phyloP scores from a whole-genome alignment of 2,797 vertebrate species.

The Melanogrammus aeglefinus region DNA sequence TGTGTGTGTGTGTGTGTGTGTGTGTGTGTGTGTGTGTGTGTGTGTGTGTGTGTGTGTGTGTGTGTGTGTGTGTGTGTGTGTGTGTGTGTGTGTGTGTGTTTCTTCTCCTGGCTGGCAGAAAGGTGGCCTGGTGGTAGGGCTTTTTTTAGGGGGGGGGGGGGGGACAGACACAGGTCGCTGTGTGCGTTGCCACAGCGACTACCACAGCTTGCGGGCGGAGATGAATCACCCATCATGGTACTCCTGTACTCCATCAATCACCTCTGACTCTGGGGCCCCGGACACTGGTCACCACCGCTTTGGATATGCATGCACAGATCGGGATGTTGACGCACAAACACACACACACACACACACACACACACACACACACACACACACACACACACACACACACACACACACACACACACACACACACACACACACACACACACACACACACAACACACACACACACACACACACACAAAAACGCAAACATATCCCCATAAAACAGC shows the following conservation, averaged over 20 bases:
- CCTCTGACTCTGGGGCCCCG: conserved; percentile 21
- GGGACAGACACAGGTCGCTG: conserved; percentile 68
- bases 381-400: neutral
- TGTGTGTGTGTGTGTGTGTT: neutral
- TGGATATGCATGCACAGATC: too few relatives aligned
- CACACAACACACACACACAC: neutral
- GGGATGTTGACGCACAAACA: neutral
- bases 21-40: conserved; percentile 7
- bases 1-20: conserved; percentile 4
- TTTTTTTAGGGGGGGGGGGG: conserved; percentile 40
- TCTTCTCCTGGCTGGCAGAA: conserved; percentile 38
- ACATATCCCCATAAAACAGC: neutral
- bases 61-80: neutral
- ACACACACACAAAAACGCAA: neutral
- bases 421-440: neutral
- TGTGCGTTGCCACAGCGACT: conserved; percentile 64
- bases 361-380: neutral
- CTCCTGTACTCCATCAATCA: conserved; percentile 79
- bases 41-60: conserved; percentile 18
- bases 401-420: neutral
- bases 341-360: neutral
- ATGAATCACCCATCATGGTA: conserved; percentile 74
- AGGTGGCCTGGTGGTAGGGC: conserved; percentile 52
- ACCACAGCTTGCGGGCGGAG: conserved; percentile 53
- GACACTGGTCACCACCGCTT: too few relatives aligned